Evolutionary conservation across 2,113 vertebrate species (phyloP), one percentile per base, ranked within the genome.

Genomic region (Melanostigma gelatinosum): DNA sequence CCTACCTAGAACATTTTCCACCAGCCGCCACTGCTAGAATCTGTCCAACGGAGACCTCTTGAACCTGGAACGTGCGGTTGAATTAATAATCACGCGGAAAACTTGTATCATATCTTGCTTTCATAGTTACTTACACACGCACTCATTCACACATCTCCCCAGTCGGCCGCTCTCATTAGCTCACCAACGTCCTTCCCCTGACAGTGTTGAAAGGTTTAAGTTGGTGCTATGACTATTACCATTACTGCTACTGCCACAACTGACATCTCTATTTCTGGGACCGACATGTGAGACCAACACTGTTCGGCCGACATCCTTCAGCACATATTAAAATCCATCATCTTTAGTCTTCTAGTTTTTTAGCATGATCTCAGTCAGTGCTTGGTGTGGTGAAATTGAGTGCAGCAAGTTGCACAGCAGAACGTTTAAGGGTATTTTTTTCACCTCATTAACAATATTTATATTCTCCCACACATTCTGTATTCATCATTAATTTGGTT

Each of bases 221-320:
- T 85, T 85, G 80, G 77, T 65, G 75, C 75, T 24, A 22, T 71
- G 77, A 82, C 64, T 67, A 58, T 50, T 54, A 44, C 62, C 72
- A 62, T 75, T 75, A 65, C 72, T 76, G 83, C 74, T 73, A 50
- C 72, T 84, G 83, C 75, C 61, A 80, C 81, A 15, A 15, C 20
- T 54, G 9, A 69, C n/a, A 52, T n/a, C 48, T 69, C 20, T n/a
- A 54, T 54, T 60, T 62, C 20, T 2, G 60, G 54, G 70, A 79
- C 70, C 80, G 77, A 60, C 69, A 61, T 38, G 38, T 81, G 27
- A 79, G 32, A 84, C 83, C 64, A 85, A 9, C 65, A 32, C 58
- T 27, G 63, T 55, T 71, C 3, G 1, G 52, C 67, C 82, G 78
- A 72, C 60, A 82, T 57, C 42, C 73, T 63, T 80, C 60, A 68